Percentiles rank a stretch among this genome's conserved stretches.
Conservation (phyloP, 2,888 invertebrate genomes). For the Flexamia atlantica region DNA sequence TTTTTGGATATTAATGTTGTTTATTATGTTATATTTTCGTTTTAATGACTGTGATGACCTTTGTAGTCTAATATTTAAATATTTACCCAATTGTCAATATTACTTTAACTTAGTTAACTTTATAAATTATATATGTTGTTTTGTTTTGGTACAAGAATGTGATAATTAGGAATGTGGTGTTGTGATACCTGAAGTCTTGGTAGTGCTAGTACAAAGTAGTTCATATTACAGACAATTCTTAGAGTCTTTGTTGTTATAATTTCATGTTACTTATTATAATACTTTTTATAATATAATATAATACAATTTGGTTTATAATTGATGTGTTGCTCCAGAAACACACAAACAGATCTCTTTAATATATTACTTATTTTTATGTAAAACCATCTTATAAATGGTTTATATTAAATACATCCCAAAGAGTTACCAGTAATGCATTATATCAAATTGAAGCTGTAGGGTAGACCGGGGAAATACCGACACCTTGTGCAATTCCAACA, state of each 20-base stretch:
- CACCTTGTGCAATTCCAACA: no score
- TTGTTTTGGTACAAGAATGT: slow-evolving; percentile 12
- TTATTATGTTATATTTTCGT: background rate
- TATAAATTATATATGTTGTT: no score
- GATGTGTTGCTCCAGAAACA: background rate
- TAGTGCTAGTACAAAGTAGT: slow-evolving; percentile 27
- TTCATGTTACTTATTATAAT: background rate
- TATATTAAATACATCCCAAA: no score
- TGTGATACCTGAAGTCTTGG: slow-evolving; percentile 16
- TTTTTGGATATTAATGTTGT: no score
- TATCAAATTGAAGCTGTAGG: no score
- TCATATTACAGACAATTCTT: background rate
- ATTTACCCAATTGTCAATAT: background rate
- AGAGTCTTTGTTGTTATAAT: background rate
- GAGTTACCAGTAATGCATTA: no score
- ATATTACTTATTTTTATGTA: no score
- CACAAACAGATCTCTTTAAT: background rate
- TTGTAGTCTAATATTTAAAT: background rate
- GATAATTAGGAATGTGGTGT: slow-evolving; percentile 1
- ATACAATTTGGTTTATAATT: background rate
- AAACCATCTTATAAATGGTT: no score
- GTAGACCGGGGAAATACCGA: no score
- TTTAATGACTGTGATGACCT: slow-evolving; percentile 26
- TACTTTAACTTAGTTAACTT: slow-evolving; percentile 17
- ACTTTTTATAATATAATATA: no score